Conservation (phyloP, 2,888 invertebrate genomes). For the Julus scanicus region DNA sequence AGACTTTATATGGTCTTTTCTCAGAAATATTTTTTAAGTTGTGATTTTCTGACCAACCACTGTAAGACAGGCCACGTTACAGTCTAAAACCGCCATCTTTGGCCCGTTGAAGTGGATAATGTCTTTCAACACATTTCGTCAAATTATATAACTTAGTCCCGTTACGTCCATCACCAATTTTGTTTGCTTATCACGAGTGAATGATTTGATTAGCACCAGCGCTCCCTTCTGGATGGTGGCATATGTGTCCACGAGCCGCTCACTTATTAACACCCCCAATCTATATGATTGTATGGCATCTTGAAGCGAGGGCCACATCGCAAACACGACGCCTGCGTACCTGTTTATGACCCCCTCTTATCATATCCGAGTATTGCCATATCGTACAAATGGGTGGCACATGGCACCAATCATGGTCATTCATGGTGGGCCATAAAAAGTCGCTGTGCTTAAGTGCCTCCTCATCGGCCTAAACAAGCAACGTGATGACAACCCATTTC, state of each 20-base stretch:
- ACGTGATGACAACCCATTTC: slow-evolving; percentile 20
- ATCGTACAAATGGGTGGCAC: slow-evolving; percentile 36
- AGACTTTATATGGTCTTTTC: too few relatives aligned
- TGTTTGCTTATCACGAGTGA: not conserved
- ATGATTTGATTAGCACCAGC: slow-evolving; percentile 8
- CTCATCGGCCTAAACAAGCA: slow-evolving; percentile 27
- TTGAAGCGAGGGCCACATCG: not conserved
- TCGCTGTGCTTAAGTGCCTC: slow-evolving; percentile 13
- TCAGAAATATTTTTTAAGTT: too few relatives aligned
- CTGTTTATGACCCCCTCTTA: slow-evolving; percentile 46
- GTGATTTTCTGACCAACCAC: too few relatives aligned
- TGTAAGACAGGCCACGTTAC: not conserved
- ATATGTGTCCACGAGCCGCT: not conserved
- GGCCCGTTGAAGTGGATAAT: not conserved
- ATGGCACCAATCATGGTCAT: slow-evolving; percentile 48
- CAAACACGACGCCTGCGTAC: slow-evolving; percentile 22
- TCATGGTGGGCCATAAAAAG: slow-evolving; percentile 43
- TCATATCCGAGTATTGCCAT: slow-evolving; percentile 18
- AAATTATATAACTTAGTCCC: not conserved
- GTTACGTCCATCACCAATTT: not conserved
- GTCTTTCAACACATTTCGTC: not conserved
- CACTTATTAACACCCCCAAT: slow-evolving; percentile 33
- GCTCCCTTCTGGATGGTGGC: not conserved
- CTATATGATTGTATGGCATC: slow-evolving; percentile 16
- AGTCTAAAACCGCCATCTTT: not conserved